Percentiles rank a stretch among this genome's conserved stretches.
Conservation (phyloP, 2,113 vertebrate genomes). For the Passerina amoena region DNA sequence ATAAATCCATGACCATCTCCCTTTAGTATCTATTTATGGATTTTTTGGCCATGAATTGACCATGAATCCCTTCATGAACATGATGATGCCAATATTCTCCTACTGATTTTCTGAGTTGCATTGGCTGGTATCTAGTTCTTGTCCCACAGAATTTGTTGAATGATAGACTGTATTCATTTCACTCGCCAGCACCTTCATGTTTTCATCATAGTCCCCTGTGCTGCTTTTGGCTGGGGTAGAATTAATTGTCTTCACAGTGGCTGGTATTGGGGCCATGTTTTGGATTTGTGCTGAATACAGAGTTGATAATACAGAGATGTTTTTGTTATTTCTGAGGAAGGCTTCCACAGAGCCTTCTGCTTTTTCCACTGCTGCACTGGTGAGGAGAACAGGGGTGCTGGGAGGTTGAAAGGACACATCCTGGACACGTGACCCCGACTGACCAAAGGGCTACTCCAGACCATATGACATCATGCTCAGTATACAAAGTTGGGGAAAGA, state of each 20-base stretch:
- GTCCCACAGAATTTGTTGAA: neutral
- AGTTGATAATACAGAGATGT: neutral
- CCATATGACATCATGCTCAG: no score
- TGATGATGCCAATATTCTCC: neutral
- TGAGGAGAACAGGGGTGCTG: accelerated
- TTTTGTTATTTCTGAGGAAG: neutral
- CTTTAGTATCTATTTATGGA: neutral
- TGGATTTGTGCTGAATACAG: neutral
- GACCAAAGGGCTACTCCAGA: neutral
- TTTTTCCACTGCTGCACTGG: neutral
- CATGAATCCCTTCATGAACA: neutral
- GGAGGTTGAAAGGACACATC: neutral
- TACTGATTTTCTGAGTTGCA: neutral
- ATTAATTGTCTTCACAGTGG: neutral
- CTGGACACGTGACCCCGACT: neutral
- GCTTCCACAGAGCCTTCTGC: neutral
- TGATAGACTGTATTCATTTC: neutral
- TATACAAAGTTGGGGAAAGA: neutral
- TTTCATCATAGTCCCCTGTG: neutral
- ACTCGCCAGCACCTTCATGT: neutral
- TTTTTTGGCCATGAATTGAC: neutral
- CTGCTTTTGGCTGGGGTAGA: neutral
- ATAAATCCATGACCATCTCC: neutral
- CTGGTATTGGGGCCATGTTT: neutral
- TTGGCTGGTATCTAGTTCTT: neutral